Evolutionary conservation across 2,797 vertebrate species (phyloP), one percentile per base, ranked within the genome.

Genomic region (Manis pentadactyla): DNA sequence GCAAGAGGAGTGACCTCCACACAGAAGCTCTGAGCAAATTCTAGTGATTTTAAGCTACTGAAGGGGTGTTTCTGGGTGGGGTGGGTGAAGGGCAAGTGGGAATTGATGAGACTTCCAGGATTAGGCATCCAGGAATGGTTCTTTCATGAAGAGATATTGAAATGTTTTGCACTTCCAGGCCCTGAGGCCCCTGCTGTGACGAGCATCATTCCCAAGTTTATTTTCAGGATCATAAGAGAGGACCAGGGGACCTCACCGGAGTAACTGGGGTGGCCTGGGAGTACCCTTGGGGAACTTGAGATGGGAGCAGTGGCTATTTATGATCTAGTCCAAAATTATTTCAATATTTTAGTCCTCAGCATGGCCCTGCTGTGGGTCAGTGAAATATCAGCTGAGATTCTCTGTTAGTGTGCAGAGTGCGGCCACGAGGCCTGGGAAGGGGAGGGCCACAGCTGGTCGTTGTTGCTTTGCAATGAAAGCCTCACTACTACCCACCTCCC

Each of bases 1-100:
- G 51, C 63, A 49, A 95, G 79, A 66, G 0, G 27, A 19, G 34
- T 15, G 79, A 57, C 69, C 29, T 89, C n/a, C 53, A 37, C 17
- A 57, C 29, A 73, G 64, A 91, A 31, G 78, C 42, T 83, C 49
- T 68, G 55, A 87, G 71, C n/a, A 87, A 95, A 94, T 61, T 78
- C 64, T 84, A 71, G 25, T 18, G 53, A 86, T 49, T 69, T 25
- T 37, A 87, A 82, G 66, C 85, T 86, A 77, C 87, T 13, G 31
- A 63, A 96, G 87, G 53, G 29, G 57, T 66, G 19, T 86, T 94
- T 95, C 57, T 10, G 15, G 46, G 61, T 29, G n/a, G 42, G 6
- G 4, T 13, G 5, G 71, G 31, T 46, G 31, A n/a, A 51, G 5
- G 51, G 68, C 34, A 78, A 74, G 37, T 77, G 57, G 73, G 27